Base-by-base conservation (phyloP, 30 jellyfish, hydroid and myxozoan genomes). In the Clytia hemisphaerica region DNA sequence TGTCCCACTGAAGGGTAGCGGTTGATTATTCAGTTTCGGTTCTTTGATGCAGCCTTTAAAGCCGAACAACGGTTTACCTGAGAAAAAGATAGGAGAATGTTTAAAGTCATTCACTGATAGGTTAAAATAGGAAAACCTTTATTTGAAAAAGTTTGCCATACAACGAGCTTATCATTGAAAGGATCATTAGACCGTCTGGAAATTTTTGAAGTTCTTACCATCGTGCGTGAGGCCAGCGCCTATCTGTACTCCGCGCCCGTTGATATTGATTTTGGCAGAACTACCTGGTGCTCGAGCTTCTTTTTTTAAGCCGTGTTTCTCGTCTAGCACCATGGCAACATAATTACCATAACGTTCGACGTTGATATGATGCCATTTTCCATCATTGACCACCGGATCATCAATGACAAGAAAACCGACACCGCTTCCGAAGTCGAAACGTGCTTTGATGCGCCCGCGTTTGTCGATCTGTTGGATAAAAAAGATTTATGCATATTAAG, bases 361-460 rank as follows among this genome's bases (percentile, higher is more conserved):
- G 25, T 64, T 51, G 10, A 83, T 92, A 7, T 40, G 33, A 60
- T 91, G 99, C 99, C 99, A 91, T 38, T 78, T 51, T 3, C 99
- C 99, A 36, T 91, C 99, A 40, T 80, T 72, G 27, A 91, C 94
- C 46, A 82, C 85, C 2, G 73, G 55, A 44, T 90, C 94, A 18
- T 77, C 82, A 36, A 75, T 83, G 12, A 58, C 46, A 0, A 76
- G 71, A 2, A 61, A 42, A 7, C 93, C 99, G 15, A 61, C 87
- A 0, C 99, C 99, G 33, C 96, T 82, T 2, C 99, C 99, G 73
- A 80, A 81, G 51, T 91, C 99, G 45, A 91, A 82, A 58, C 84
- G 71, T 25, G 66, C 77, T 46, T 92, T 94, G 3, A 91, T 48
- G 67, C 49, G 29, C 22, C 93, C 80, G 22, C 88, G 92, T 34